A percentile compares a stretch with the other conserved stretches of the same genome.
Conservation (phyloP, 2,113 vertebrate genomes). For the Crotalus horridus region DNA sequence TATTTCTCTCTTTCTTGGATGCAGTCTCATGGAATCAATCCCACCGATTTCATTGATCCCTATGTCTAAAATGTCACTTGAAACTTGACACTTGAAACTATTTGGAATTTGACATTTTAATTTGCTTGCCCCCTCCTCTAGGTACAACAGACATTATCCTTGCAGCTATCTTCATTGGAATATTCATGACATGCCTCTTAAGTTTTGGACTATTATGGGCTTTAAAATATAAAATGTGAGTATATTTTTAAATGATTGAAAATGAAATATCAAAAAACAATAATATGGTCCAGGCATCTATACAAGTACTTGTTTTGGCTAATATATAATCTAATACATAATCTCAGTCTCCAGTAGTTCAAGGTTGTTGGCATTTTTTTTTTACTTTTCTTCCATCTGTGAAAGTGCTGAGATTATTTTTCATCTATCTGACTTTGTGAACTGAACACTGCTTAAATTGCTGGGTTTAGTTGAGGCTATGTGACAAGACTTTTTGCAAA, state of each 20-base stretch:
- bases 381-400: background rate
- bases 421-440: background rate
- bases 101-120: background rate
- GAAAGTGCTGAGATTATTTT: background rate
- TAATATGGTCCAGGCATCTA: background rate
- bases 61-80: background rate
- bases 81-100: background rate
- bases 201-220: conserved; percentile 48
- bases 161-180: conserved; percentile 45
- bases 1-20: background rate
- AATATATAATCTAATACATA: background rate
- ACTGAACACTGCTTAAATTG: background rate
- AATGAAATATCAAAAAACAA: background rate
- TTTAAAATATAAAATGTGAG: conserved; percentile 66
- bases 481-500: background rate
- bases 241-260: conserved; percentile 26
- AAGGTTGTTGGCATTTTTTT: background rate
- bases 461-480: background rate
- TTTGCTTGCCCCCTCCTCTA: conserved; percentile 18
- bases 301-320: background rate
- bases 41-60: background rate
- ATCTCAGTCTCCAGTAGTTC: background rate
- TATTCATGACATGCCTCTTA: conserved; percentile 58
- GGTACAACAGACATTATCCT: conserved; percentile 59
- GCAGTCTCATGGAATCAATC: background rate